Evolutionary conservation across 2,888 invertebrate genomes (phyloP).

Genomic region (Mactromeris polynyma): DNA sequence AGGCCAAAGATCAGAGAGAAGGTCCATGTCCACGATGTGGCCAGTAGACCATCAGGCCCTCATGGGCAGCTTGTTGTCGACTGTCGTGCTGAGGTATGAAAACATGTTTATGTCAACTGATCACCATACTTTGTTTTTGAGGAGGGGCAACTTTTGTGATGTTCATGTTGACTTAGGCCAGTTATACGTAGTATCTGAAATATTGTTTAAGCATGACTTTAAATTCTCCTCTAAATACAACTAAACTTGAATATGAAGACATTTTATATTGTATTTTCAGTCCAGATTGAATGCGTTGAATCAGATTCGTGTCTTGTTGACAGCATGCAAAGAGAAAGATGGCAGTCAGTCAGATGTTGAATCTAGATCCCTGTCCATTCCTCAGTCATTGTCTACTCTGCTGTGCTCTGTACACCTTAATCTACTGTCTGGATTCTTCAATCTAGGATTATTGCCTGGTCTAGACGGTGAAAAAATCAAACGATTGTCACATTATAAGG

Average conservation of each 20-base stretch:
- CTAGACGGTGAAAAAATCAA: conserved; percentile 69
- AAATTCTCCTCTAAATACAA: no score
- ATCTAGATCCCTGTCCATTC: conserved; percentile 29
- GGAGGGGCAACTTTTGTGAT: no score
- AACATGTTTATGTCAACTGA: no score
- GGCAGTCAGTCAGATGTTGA: conserved; percentile 32
- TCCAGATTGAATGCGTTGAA: conserved; percentile 87
- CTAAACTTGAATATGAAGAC: background rate
- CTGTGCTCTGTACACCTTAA: conserved; percentile 88
- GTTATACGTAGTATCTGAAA: no score
- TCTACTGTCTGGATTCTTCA: conserved; percentile 89
- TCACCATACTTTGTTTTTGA: no score
- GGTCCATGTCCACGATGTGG: no score
- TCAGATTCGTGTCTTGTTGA: conserved; percentile 87
- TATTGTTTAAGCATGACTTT: no score
- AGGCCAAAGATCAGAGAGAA: no score
- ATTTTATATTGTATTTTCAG: conserved; percentile 76
- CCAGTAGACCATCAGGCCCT: no score
- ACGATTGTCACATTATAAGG: conserved; percentile 89
- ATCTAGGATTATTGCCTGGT: conserved; percentile 51
- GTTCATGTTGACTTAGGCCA: no score
- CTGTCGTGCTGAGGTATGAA: no score
- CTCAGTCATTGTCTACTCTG: conserved; percentile 78
- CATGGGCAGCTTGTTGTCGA: no score
- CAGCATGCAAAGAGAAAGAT: conserved; percentile 80